These are phyloP conservation scores for Leuctra nigra DNA, from an alignment of 2,888 invertebrate genomes.

Conservation along the genomic window DNA sequence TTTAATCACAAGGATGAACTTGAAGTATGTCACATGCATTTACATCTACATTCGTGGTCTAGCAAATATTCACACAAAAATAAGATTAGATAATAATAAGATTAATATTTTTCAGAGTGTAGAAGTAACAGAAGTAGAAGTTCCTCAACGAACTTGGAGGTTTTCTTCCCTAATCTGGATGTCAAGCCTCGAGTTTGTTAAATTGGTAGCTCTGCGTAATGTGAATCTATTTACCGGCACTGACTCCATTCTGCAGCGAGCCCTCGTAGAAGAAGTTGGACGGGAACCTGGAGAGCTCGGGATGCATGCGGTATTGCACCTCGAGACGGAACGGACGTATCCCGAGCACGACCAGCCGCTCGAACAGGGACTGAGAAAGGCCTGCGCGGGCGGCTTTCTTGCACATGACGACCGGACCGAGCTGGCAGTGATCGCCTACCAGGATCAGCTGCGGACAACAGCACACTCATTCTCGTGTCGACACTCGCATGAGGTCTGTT, in stretches of 20 bases:
- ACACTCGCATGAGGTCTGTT: no score
- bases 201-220: not conserved
- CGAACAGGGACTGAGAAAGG: conserved; percentile 93
- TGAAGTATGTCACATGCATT: no score
- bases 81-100: not conserved
- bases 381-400: conserved; percentile 98
- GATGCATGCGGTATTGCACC: conserved; percentile 99
- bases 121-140: no score
- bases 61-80: not conserved
- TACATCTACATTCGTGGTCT: not conserved
- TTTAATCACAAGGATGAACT: no score
- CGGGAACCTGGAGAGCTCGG: conserved; percentile 93
- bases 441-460: conserved; percentile 60
- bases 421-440: conserved; percentile 98
- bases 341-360: conserved; percentile 92
- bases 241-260: conserved; percentile 97
- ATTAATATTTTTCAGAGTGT: no score
- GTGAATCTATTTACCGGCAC: conserved; percentile 54
- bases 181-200: no score
- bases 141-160: no score
- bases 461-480: no score
- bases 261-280: conserved; percentile 99
- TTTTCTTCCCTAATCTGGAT: no score
- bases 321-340: conserved; percentile 95
- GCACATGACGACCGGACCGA: conserved; percentile 99